Percentiles rank a stretch among this genome's conserved stretches.
These are phyloP conservation scores for Cerceris ruficornis DNA, from an alignment of 2,888 invertebrate genomes.

Conservation along the genomic window DNA sequence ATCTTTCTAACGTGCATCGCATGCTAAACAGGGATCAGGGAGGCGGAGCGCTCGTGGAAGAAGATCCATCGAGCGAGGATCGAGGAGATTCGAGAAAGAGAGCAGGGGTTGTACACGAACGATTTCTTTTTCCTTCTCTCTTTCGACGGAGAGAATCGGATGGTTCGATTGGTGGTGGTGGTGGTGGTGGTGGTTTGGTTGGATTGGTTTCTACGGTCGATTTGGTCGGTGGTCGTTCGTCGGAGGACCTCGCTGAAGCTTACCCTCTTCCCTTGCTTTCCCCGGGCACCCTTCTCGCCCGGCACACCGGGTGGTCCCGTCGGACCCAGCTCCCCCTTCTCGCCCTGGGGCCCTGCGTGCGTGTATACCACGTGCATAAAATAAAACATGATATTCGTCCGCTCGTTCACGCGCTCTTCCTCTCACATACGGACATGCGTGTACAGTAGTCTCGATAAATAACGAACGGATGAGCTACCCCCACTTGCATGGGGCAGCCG, in stretches of 20 bases:
- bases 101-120: slow-evolving; percentile 7
- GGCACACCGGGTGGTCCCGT: slow-evolving; percentile 89
- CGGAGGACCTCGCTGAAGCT: slow-evolving; percentile 83
- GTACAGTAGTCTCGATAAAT: neutral
- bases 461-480: too few species aligned
- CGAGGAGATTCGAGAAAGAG: slow-evolving; percentile 9
- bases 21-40: slow-evolving; percentile 22
- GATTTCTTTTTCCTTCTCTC: slow-evolving; percentile 15
- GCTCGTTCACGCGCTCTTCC: slow-evolving; percentile 38
- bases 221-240: slow-evolving; percentile 65
- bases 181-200: slow-evolving; percentile 16
- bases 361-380: slow-evolving; percentile 71
- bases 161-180: slow-evolving; percentile 27
- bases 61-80: slow-evolving; percentile 11
- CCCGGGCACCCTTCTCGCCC: slow-evolving; percentile 95
- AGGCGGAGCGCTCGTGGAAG: slow-evolving; percentile 22
- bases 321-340: slow-evolving; percentile 91
- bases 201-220: slow-evolving; percentile 49
- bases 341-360: slow-evolving; percentile 85
- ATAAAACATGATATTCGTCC: slow-evolving; percentile 56
- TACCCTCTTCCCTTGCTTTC: slow-evolving; percentile 97
- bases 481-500: too few species aligned
- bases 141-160: slow-evolving; percentile 46
- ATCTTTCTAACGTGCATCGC: slow-evolving; percentile 34
- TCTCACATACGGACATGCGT: slow-evolving; percentile 20